phyloP scores from a whole-genome alignment of 2,113 vertebrate species.

The Ginglymostoma cirratum region DNA sequence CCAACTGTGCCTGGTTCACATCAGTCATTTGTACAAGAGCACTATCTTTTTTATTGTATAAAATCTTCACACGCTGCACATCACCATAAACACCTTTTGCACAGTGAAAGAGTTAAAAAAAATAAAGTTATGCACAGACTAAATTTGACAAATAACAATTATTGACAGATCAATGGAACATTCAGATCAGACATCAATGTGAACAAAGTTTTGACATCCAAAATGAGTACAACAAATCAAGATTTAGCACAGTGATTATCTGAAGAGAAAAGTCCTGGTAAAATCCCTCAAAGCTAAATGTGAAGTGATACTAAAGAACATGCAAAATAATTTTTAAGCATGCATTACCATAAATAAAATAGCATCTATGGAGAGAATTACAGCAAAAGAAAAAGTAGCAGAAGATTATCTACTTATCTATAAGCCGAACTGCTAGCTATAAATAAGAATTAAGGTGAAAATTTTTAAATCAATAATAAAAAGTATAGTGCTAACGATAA shows the following conservation, averaged over 20 bases:
- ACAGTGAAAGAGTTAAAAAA: slow-evolving; percentile 66
- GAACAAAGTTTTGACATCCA: slow-evolving; percentile 58
- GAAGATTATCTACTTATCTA: slow-evolving; percentile 89
- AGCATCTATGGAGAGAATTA: slow-evolving; percentile 67
- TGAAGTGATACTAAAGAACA: slow-evolving; percentile 77
- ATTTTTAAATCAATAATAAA: slow-evolving; percentile 72
- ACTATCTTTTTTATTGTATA: slow-evolving; percentile 99
- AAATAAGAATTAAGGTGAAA: slow-evolving; percentile 90
- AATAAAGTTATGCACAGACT: slow-evolving; percentile 61
- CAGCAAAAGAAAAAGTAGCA: slow-evolving; percentile 66
- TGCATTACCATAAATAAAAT: slow-evolving; percentile 77
- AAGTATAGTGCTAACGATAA: slow-evolving; percentile 91
- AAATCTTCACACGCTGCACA: slow-evolving; percentile 97
- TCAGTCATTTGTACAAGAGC: slow-evolving; percentile 97
- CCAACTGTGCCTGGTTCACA: slow-evolving; percentile 88
- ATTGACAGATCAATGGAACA: slow-evolving; percentile 70
- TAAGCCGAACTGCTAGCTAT: slow-evolving; percentile 98
- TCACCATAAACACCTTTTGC: slow-evolving; percentile 92
- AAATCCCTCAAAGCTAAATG: slow-evolving; percentile 75
- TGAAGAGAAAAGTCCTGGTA: slow-evolving; percentile 77
- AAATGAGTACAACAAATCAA: slow-evolving; percentile 74
- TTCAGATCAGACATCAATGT: slow-evolving; percentile 72
- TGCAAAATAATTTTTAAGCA: slow-evolving; percentile 76
- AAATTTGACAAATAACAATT: slow-evolving; percentile 41
- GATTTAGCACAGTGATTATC: slow-evolving; percentile 75